Conservation (phyloP, 2,797 vertebrate species). For the Cetoscarus ocellatus region DNA sequence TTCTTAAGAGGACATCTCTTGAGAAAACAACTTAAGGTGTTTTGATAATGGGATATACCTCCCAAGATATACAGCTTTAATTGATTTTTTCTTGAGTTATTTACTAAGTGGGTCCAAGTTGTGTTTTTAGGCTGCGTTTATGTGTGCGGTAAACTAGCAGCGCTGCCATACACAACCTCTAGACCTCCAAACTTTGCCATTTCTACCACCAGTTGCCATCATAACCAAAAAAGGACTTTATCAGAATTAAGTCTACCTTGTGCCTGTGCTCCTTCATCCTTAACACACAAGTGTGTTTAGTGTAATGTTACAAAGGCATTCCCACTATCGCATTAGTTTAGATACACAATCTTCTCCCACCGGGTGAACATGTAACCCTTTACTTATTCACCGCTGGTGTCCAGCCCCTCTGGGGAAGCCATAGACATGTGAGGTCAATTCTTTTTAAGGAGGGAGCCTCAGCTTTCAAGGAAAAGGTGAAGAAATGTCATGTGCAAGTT, state of each 20-base stretch:
- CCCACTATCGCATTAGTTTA: slow-evolving; percentile 29
- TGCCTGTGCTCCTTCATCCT: neutral
- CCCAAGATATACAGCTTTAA: neutral
- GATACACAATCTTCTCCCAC: slow-evolving; percentile 28
- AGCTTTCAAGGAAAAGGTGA: slow-evolving; percentile 30
- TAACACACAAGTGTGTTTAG: slow-evolving; percentile 21
- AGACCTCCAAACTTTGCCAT: neutral
- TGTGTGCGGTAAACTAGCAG: neutral
- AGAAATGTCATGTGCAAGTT: slow-evolving; percentile 33
- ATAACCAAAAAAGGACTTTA: neutral
- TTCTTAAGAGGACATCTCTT: slow-evolving; percentile 37
- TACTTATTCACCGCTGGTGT: slow-evolving; percentile 43
- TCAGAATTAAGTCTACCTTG: neutral
- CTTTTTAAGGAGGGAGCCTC: slow-evolving; percentile 15
- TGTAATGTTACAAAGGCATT: slow-evolving; percentile 22
- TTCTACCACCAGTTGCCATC: neutral
- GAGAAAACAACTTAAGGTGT: neutral
- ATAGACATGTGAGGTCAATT: slow-evolving; percentile 59
- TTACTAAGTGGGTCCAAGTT: no score
- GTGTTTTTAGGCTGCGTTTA: no score
- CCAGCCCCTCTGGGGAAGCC: slow-evolving; percentile 28
- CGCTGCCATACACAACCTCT: neutral
- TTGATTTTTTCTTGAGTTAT: neutral
- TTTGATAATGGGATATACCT: neutral
- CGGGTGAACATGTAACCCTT: slow-evolving; percentile 36